These are phyloP conservation scores for Amphiprion clarkii DNA, from an alignment of 2,797 vertebrate genomes.

Conservation along the genomic window DNA sequence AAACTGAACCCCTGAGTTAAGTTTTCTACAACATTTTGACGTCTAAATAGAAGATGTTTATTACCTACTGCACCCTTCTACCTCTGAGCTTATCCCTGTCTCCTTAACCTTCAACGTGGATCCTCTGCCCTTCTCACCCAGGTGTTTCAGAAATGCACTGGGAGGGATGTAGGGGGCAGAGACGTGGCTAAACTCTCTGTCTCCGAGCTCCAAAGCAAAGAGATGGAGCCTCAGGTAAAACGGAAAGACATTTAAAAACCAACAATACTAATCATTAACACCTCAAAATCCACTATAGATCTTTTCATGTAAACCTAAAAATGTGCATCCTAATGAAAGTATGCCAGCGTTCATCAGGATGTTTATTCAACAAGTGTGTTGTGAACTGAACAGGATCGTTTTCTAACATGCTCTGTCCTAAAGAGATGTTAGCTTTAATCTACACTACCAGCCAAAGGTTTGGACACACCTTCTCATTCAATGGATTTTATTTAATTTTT, in stretches of 20 bases:
- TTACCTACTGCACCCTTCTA: background rate
- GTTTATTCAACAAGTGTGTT: background rate
- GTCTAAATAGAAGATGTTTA: background rate
- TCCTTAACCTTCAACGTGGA: background rate
- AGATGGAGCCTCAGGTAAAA: slow-evolving; percentile 21
- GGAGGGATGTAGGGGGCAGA: slow-evolving; percentile 15
- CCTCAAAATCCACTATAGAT: background rate
- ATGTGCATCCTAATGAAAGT: background rate
- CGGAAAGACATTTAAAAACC: background rate
- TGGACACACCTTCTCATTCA: too few relatives aligned
- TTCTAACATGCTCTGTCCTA: too few relatives aligned
- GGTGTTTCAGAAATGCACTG: slow-evolving; percentile 30
- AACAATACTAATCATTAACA: slow-evolving; percentile 13
- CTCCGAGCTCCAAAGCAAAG: slow-evolving; percentile 13
- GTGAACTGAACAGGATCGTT: too few relatives aligned
- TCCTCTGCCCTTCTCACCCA: slow-evolving; percentile 3
- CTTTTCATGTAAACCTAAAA: background rate
- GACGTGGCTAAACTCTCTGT: slow-evolving; percentile 3
- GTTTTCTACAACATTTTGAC: background rate
- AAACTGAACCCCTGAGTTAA: too few relatives aligned
- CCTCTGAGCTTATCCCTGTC: background rate
- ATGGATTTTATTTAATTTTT: too few relatives aligned
- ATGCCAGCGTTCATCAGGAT: too few relatives aligned
- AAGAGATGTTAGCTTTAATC: too few relatives aligned
- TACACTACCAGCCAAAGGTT: too few relatives aligned